Evolutionary conservation across 2,888 invertebrate genomes (phyloP).

Genomic region (Cyaniris semiargus): DNA sequence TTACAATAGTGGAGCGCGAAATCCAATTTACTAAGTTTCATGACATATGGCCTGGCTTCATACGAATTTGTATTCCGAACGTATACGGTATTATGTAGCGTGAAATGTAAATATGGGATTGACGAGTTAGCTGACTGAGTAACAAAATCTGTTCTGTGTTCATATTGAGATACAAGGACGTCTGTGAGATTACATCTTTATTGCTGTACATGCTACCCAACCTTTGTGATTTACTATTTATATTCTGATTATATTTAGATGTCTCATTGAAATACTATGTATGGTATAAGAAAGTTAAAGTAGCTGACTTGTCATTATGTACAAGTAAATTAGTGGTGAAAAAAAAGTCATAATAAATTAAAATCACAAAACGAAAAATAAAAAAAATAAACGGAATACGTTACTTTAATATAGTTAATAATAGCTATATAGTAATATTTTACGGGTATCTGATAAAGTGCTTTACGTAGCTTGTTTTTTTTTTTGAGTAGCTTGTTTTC

Average conservation of each 20-base stretch:
- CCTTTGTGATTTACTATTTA: not conserved
- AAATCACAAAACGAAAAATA: too few species aligned
- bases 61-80: constrained; percentile 27
- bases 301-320: too few species aligned
- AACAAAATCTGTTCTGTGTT: constrained; percentile 7
- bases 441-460: not conserved
- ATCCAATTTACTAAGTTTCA: constrained; percentile 32
- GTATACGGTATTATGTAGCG: constrained; percentile 18
- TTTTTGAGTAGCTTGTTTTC: not conserved
- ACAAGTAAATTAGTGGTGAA: too few species aligned
- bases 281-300: not conserved
- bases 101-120: constrained; percentile 24
- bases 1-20: constrained; percentile 28
- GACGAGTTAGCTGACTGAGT: constrained; percentile 21
- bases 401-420: too few species aligned
- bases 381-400: too few species aligned
- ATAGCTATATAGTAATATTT: not conserved
- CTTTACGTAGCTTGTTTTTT: not conserved
- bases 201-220: not conserved
- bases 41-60: constrained; percentile 24
- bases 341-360: too few species aligned
- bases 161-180: not conserved
- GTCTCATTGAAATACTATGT: not conserved
- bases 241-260: not conserved
- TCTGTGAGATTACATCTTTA: constrained; percentile 8